Percentiles rank a stretch among this genome's conserved stretches.
Evolutionary conservation across 1,140 invertebrate genomes (phyloP).

Genomic region (Philopotamus ludificatus): DNA sequence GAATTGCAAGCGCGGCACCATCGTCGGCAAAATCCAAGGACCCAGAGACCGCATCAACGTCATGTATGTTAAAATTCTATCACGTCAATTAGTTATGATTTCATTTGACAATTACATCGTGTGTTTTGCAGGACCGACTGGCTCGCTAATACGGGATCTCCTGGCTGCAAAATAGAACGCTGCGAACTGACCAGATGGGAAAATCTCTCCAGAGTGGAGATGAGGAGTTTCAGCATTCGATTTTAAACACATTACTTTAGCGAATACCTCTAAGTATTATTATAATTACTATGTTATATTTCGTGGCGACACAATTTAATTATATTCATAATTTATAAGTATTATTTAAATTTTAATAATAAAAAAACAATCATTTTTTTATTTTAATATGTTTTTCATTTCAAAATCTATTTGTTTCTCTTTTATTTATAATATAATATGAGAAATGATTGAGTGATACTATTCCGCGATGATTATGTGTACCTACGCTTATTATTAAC

Average conservation of each 20-base stretch:
- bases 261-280: conserved; percentile 1
- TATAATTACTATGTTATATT: conserved; percentile 1
- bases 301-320: background rate
- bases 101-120: background rate
- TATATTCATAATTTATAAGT: background rate
- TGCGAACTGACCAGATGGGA: conserved; percentile 81
- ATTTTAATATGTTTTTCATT: background rate
- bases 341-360: background rate
- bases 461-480: too few relatives aligned
- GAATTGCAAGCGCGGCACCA: conserved; percentile 81
- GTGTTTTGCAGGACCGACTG: conserved; percentile 70
- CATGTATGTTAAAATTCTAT: conserved; percentile 67
- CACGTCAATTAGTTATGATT: background rate
- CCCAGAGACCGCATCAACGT: conserved; percentile 73
- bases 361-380: too few relatives aligned
- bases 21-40: conserved; percentile 85
- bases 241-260: conserved; percentile 55
- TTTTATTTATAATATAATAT: too few relatives aligned
- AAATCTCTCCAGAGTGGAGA: conserved; percentile 73
- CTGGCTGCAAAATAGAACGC: conserved; percentile 78
- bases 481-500: too few relatives aligned
- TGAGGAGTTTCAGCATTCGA: conserved; percentile 77
- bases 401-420: background rate
- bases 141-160: conserved; percentile 80
- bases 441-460: too few relatives aligned